These are phyloP conservation scores for Plebejus argus DNA, from an alignment of 2,888 invertebrate genomes.

Conservation along the genomic window DNA sequence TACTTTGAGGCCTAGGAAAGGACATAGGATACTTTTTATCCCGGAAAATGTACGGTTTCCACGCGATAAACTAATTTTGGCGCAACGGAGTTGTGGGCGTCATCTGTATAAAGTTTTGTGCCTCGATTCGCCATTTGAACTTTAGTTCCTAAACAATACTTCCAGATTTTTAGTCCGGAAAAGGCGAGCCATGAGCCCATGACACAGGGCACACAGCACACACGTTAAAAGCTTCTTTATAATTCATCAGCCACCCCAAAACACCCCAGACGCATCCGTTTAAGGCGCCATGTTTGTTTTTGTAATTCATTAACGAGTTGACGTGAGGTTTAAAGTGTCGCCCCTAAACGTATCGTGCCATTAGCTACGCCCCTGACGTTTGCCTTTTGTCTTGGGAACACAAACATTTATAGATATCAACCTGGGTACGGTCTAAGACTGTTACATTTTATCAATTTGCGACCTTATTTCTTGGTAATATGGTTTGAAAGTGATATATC, in stretches of 20 bases:
- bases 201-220: background rate
- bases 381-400: conserved; percentile 15
- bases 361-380: conserved; percentile 21
- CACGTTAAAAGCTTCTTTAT: conserved; percentile 22
- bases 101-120: too few relatives aligned
- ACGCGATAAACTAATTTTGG: too few relatives aligned
- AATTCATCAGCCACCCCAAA: conserved; percentile 9
- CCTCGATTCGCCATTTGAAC: too few relatives aligned
- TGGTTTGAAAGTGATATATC: background rate
- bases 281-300: conserved; percentile 28
- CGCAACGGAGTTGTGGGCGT: too few relatives aligned
- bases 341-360: conserved; percentile 20
- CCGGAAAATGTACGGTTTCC: too few relatives aligned
- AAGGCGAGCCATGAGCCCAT: background rate
- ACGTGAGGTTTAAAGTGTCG: conserved; percentile 14
- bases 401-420: conserved; percentile 14
- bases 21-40: too few relatives aligned
- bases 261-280: conserved; percentile 26
- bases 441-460: background rate
- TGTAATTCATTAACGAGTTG: conserved; percentile 25
- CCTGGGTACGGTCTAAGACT: background rate
- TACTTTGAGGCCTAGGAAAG: too few relatives aligned
- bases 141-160: background rate
- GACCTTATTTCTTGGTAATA: background rate
- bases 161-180: background rate